Percentiles rank a stretch among this genome's conserved stretches.
phyloP scores from a whole-genome alignment of 2,113 vertebrate species.

The Silurus meridionalis region DNA sequence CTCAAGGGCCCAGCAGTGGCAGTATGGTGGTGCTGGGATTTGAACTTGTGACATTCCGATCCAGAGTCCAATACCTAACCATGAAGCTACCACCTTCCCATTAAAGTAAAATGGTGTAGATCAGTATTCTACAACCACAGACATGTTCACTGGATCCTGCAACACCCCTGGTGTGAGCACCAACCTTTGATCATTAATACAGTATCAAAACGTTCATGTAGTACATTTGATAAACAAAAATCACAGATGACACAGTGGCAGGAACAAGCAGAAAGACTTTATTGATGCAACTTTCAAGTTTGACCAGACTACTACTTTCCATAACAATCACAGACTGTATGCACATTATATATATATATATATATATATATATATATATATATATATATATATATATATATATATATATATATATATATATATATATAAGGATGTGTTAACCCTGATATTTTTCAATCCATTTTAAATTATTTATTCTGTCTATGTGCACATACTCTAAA shows the following conservation, averaged over 20 bases:
- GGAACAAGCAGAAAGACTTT: conserved; percentile 57
- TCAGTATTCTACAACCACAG: not conserved
- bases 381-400: conserved; percentile 46
- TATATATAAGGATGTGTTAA: conserved; percentile 46
- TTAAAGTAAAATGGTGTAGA: not conserved
- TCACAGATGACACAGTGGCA: not conserved
- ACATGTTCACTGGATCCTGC: not conserved
- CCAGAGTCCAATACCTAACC: too few relatives aligned
- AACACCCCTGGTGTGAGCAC: not conserved
- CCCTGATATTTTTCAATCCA: not conserved
- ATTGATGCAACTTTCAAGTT: conserved; percentile 65
- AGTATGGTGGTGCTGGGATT: too few relatives aligned
- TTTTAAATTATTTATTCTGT: conserved; percentile 6
- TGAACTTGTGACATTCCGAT: too few relatives aligned
- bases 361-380: conserved; percentile 47
- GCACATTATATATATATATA: conserved; percentile 44
- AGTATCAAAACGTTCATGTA: not conserved
- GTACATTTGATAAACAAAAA: not conserved
- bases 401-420: conserved; percentile 32
- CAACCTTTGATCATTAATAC: too few relatives aligned
- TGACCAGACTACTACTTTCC: conserved; percentile 24
- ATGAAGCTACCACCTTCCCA: too few relatives aligned
- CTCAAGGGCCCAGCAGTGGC: too few relatives aligned
- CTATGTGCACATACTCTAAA: conserved; percentile 42
- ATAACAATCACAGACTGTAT: conserved; percentile 46